Evolutionary conservation across 1,140 invertebrate genomes (phyloP).

Genomic region (Apis florea): DNA sequence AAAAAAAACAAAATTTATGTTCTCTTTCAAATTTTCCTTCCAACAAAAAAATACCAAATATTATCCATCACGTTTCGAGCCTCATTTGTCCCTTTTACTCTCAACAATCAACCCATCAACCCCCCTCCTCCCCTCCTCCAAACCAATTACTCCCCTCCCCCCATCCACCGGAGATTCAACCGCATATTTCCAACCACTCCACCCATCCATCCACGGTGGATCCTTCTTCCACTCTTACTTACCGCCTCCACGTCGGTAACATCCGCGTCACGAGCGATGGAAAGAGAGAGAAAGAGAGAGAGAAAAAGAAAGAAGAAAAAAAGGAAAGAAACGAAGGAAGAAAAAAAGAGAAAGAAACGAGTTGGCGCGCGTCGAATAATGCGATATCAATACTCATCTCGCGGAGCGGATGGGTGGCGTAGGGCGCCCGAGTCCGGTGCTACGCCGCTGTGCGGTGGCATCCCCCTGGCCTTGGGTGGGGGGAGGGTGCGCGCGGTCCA

Average conservation of each 20-base stretch:
- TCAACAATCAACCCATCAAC: slow-evolving; percentile 13
- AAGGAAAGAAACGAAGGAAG: background rate
- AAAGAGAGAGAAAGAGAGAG: too few relatives aligned
- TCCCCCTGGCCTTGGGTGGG: slow-evolving; percentile 53
- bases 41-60: background rate
- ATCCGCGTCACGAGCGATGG: background rate
- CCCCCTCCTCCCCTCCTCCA: background rate
- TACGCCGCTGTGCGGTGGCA: slow-evolving; percentile 68
- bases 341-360: background rate
- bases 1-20: background rate
- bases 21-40: background rate
- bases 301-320: background rate
- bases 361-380: slow-evolving; percentile 28
- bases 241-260: background rate
- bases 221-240: too few relatives aligned
- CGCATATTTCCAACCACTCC: background rate
- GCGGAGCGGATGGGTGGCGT: too few relatives aligned
- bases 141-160: background rate
- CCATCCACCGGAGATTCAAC: background rate
- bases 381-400: slow-evolving; percentile 43
- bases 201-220: too few relatives aligned
- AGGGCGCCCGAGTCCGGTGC: background rate
- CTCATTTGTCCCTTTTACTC: background rate
- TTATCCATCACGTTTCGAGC: slow-evolving; percentile 4
- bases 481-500: slow-evolving; percentile 77